Conservation (phyloP, 2,113 vertebrate species). For the Neopipo cinnamomea region DNA sequence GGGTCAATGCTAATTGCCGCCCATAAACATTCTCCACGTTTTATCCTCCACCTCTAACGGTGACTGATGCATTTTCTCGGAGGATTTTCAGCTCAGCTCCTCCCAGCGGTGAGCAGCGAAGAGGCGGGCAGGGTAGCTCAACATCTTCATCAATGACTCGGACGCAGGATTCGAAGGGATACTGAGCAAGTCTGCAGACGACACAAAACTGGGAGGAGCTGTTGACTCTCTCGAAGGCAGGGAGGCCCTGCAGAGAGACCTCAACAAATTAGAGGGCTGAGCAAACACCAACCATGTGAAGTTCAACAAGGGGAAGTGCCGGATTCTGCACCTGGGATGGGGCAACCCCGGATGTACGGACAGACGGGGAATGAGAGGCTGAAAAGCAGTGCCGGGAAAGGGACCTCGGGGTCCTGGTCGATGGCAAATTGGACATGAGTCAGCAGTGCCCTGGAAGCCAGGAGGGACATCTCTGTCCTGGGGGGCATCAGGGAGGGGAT, state of each 20-base stretch:
- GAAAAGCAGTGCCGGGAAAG: not conserved
- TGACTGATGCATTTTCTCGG: not conserved
- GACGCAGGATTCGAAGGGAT: not conserved
- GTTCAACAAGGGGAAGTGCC: not conserved
- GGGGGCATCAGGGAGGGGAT: not conserved
- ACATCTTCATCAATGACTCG: not conserved
- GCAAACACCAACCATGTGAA: not conserved
- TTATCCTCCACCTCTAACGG: not conserved
- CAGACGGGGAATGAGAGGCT: not conserved
- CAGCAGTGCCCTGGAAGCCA: not conserved
- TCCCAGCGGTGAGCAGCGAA: not conserved
- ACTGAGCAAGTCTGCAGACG: not conserved
- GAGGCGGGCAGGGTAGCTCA: not conserved
- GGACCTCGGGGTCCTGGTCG: not conserved
- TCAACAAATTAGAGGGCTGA: not conserved
- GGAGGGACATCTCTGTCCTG: not conserved
- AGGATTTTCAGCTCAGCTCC: not conserved
- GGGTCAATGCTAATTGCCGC: not conserved
- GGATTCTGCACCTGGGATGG: not conserved
- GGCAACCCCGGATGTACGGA: not conserved
- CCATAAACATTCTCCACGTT: not conserved
- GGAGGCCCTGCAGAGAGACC: not conserved
- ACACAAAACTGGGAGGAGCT: not conserved
- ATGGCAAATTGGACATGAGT: not conserved
- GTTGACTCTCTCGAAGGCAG: not conserved